Evolutionary conservation across 2,888 invertebrate genomes (phyloP), one percentile per base, ranked within the genome.

Genomic region (Clostera curtula): DNA sequence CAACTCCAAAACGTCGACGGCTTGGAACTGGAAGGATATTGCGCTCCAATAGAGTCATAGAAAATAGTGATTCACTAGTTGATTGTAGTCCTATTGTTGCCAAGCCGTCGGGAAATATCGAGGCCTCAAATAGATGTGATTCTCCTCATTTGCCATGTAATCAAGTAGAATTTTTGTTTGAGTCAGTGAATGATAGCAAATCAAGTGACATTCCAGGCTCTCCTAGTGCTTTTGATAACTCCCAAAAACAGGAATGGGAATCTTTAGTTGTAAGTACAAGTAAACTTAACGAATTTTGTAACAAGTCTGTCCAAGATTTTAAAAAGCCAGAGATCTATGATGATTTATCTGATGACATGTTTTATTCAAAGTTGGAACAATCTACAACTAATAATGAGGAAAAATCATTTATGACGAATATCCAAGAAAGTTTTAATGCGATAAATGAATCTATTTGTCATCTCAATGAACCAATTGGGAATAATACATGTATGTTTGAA

Each of bases 371-470:
- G 36, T 40, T 70, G 24, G 71, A 69, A 27, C 56, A 58, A 32
- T 55, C 63, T 32, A 40, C 30, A 12, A 34, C 34, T 21, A 54
- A 57, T 46, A 38, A 50, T 37, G 40, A 56, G 6, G 41, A 47
- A 13, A 49, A 47, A 24, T 40, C 30, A 18, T 49, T 44, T 11
- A 45, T 36, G 31, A 38, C 54, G 1, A 34, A 49, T 23, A 33
- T 45, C 37, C 70, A 63, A 44, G 65, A 67, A 49, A 83, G 71
- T 53, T 88, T 88, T 62, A 68, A 86, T 44, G 53, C 69, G 19
- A 59, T 86, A 13, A 86, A 87, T 63, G 68, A 80, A 29, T 83
- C 87, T 4, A 85, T 88, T 43, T 74, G 68, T 50, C 66, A 75
- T 19, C 57, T 84, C 38, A 29, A 48, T 30, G 57, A 70, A 40